These are phyloP conservation scores for Cossypha caffra DNA, from an alignment of 2,797 vertebrate species.

Conservation along the genomic window DNA sequence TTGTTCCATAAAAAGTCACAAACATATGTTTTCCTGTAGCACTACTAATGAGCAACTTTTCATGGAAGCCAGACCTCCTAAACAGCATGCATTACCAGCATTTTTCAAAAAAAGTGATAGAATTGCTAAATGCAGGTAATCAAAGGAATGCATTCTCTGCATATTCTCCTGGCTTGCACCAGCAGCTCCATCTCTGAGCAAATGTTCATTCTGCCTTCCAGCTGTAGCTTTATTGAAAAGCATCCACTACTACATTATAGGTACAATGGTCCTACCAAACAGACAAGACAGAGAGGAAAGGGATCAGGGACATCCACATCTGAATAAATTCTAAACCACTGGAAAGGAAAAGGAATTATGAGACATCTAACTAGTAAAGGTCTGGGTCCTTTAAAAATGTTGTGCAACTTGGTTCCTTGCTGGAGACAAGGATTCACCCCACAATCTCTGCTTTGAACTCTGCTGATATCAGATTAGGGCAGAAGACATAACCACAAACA, in stretches of 20 bases:
- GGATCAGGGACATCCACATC: not conserved
- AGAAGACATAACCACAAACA: not conserved
- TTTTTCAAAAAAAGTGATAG: not conserved
- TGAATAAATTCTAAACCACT: not conserved
- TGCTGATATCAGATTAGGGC: not conserved
- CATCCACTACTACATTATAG: not conserved
- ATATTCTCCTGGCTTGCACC: not conserved
- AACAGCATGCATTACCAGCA: not conserved
- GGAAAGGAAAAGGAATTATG: not conserved
- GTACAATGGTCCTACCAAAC: not conserved
- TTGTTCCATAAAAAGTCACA: not conserved
- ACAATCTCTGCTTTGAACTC: not conserved
- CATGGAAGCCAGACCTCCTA: not conserved
- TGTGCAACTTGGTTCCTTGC: not conserved
- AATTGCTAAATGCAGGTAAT: rapidly evolving
- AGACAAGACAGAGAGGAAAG: not conserved
- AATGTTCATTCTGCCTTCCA: not conserved
- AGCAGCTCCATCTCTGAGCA: not conserved
- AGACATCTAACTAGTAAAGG: not conserved
- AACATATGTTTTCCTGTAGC: not conserved
- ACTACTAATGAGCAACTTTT: not conserved
- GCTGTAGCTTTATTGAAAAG: not conserved
- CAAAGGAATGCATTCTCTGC: not conserved
- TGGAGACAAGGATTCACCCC: too few relatives aligned
- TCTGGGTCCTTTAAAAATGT: not conserved